Evolutionary conservation across 2,113 vertebrate genomes (phyloP).

Genomic region (Sander lucioperca): DNA sequence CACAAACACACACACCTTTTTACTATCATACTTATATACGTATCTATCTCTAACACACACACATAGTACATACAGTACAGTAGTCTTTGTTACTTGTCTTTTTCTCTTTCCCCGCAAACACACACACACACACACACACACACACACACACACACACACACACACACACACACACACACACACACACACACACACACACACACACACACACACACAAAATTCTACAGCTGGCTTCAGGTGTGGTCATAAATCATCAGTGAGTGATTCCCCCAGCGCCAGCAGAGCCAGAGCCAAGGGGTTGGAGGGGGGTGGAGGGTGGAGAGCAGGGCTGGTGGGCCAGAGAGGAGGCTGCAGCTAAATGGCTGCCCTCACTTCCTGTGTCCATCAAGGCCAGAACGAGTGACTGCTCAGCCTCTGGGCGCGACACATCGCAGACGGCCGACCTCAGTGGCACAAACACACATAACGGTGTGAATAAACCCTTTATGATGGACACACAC

Average conservation of each 20-base stretch:
- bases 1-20: background rate
- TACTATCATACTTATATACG: background rate
- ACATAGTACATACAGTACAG: background rate
- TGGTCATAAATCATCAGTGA: conserved; percentile 81
- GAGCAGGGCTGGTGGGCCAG: conserved; percentile 23
- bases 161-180: conserved; percentile 6
- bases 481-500: background rate
- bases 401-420: conserved; percentile 32
- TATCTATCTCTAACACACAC: background rate
- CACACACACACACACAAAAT: conserved; percentile 6
- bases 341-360: conserved; percentile 51
- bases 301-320: background rate
- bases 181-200: conserved; percentile 8
- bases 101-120: background rate
- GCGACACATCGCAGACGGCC: background rate
- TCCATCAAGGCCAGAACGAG: conserved; percentile 58
- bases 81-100: no score
- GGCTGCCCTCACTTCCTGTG: conserved; percentile 37
- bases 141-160: conserved; percentile 37
- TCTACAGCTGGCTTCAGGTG: conserved; percentile 63
- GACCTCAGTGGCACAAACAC: background rate
- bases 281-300: background rate
- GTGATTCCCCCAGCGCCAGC: conserved; percentile 57
- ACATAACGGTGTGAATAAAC: background rate
- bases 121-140: conserved; percentile 13